These are phyloP conservation scores for Drosophila aldrichi DNA, from an alignment of 2,888 invertebrate genomes.

Conservation along the genomic window DNA sequence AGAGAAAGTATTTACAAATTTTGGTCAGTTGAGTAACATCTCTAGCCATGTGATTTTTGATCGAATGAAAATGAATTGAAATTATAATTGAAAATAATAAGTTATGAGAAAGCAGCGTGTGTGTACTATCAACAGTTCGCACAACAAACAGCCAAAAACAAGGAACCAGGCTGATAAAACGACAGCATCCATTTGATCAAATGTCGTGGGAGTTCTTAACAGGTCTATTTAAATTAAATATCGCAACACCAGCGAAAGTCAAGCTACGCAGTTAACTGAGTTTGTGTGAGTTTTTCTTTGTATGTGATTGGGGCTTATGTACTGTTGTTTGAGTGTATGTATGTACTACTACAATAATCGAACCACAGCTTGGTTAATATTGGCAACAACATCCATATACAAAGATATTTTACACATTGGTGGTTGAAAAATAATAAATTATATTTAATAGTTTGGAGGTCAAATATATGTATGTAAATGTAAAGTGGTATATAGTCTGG, in stretches of 20 bases:
- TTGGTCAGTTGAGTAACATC: neutral
- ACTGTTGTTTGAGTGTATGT: constrained; percentile 40
- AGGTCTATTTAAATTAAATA: constrained; percentile 41
- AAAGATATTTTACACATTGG: constrained; percentile 53
- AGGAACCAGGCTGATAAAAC: constrained; percentile 34
- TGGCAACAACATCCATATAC: constrained; percentile 64
- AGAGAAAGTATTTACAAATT: constrained; percentile 36
- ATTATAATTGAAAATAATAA: constrained; percentile 21
- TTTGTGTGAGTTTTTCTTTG: constrained; percentile 22
- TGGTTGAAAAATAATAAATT: constrained; percentile 29
- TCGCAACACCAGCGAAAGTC: constrained; percentile 73
- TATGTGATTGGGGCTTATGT: neutral
- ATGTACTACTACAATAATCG: constrained; percentile 56
- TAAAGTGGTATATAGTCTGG: constrained; percentile 6
- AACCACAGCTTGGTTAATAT: constrained; percentile 26
- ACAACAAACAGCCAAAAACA: constrained; percentile 70
- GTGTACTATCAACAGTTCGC: constrained; percentile 50
- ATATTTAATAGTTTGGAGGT: constrained; percentile 17
- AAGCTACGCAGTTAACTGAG: constrained; percentile 55
- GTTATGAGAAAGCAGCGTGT: constrained; percentile 50
- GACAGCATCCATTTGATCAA: constrained; percentile 34
- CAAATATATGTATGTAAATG: constrained; percentile 4
- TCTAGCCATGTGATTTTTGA: constrained; percentile 15
- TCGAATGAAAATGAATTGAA: constrained; percentile 6
- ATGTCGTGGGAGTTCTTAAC: constrained; percentile 38